Conservation (phyloP, 2,888 invertebrate species). For the Pheosia tremula region DNA sequence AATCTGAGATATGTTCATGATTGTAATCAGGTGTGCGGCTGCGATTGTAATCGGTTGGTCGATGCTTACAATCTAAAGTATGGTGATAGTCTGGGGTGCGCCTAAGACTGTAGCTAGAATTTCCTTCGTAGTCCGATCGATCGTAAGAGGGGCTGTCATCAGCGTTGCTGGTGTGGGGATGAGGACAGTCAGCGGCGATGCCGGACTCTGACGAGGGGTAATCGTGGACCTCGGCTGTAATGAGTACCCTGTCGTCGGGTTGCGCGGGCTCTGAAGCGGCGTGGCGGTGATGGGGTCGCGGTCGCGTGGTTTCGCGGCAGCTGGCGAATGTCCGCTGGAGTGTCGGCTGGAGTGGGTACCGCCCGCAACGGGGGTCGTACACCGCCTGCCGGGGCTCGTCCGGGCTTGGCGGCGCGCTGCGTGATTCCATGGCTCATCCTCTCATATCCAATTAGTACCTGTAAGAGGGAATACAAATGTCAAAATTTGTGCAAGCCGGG, state of each 20-base stretch:
- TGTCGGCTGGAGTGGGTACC: slow-evolving; percentile 85
- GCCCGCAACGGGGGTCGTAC: slow-evolving; percentile 90
- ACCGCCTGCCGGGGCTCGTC: slow-evolving; percentile 85
- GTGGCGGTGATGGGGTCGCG: slow-evolving; percentile 74
- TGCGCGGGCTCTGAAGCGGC: slow-evolving; percentile 76
- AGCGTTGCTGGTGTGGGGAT: slow-evolving; percentile 75
- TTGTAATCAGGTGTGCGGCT: slow-evolving; percentile 78
- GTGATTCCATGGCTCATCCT: slow-evolving; percentile 84
- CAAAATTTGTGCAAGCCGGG: neutral
- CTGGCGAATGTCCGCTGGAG: slow-evolving; percentile 77
- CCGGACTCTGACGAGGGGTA: slow-evolving; percentile 83
- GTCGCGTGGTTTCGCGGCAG: slow-evolving; percentile 71
- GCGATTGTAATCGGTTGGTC: slow-evolving; percentile 69
- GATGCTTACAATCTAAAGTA: slow-evolving; percentile 71
- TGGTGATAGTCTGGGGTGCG: slow-evolving; percentile 74
- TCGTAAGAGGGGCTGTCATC: slow-evolving; percentile 80
- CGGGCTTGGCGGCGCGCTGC: slow-evolving; percentile 84
- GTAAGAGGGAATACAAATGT: slow-evolving; percentile 50
- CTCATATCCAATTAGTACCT: slow-evolving; percentile 72
- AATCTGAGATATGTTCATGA: slow-evolving; percentile 70
- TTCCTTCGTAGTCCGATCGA: slow-evolving; percentile 76
- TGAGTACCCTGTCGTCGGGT: slow-evolving; percentile 78
- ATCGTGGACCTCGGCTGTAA: slow-evolving; percentile 79
- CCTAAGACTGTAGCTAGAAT: slow-evolving; percentile 72
- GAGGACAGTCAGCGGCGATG: slow-evolving; percentile 79